Conservation (phyloP, 2,113 vertebrate species). For the Otis tarda region DNA sequence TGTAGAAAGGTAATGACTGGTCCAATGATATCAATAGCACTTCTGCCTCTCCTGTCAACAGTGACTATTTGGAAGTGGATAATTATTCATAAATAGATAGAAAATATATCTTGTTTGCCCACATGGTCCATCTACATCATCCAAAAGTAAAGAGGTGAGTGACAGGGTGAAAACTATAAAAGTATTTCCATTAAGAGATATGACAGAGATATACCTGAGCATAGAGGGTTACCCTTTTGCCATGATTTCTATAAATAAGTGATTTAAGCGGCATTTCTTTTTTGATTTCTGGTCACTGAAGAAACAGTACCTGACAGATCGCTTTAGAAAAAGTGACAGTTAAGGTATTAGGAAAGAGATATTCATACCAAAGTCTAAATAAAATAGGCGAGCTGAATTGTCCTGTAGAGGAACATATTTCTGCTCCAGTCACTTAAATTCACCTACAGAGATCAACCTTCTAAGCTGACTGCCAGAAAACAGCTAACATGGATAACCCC, state of each 20-base stretch:
- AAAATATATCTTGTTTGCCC: background rate
- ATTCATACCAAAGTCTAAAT: background rate
- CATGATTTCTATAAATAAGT: background rate
- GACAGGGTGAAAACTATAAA: background rate
- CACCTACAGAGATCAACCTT: background rate
- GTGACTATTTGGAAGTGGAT: background rate
- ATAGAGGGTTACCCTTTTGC: background rate
- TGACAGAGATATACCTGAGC: background rate
- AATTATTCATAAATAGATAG: background rate
- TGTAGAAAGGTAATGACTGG: background rate
- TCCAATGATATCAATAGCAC: background rate
- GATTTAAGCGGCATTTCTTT: background rate
- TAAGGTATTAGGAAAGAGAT: background rate
- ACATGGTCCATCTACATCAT: background rate
- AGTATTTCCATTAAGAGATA: background rate
- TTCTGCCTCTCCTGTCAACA: background rate
- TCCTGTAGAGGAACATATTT: background rate
- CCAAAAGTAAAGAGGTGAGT: background rate
- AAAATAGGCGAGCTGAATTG: background rate
- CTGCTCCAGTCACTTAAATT: background rate
- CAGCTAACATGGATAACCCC: background rate
- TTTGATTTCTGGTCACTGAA: background rate
- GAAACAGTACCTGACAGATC: background rate
- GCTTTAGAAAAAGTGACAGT: background rate
- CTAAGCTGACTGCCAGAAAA: background rate